Percentiles rank a stretch among this genome's conserved stretches.
Conservation (phyloP, 2,888 invertebrate genomes). For the Acrobeloides nanus region DNA sequence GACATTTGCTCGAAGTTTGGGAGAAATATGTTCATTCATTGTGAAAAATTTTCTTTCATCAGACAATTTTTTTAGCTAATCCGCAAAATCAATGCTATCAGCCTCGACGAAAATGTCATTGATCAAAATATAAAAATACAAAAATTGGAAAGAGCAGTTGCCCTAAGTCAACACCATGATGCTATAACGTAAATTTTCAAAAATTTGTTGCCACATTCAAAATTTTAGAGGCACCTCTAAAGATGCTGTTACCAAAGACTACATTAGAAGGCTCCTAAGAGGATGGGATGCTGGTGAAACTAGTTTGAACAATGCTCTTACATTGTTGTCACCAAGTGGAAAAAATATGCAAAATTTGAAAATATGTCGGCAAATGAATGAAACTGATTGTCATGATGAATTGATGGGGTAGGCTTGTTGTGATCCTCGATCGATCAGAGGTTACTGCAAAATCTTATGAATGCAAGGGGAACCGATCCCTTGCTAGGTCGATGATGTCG, state of each 20-base stretch:
- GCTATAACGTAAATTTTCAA: constrained; percentile 64
- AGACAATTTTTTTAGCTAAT: constrained; percentile 15
- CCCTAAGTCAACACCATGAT: constrained; percentile 81
- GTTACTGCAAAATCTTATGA: too few relatives aligned
- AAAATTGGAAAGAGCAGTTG: constrained; percentile 23
- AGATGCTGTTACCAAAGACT: constrained; percentile 71
- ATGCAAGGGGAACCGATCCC: too few relatives aligned
- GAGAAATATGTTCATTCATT: too few relatives aligned
- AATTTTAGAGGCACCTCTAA: constrained; percentile 55
- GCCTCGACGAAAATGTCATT: not conserved
- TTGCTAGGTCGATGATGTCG: too few relatives aligned
- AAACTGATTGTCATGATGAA: constrained; percentile 40
- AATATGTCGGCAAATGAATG: constrained; percentile 39
- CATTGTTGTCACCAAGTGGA: too few relatives aligned
- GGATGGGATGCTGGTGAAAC: constrained; percentile 60
- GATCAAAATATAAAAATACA: constrained; percentile 10
- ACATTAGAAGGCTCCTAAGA: constrained; percentile 67
- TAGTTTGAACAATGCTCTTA: too few relatives aligned
- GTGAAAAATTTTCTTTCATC: too few relatives aligned
- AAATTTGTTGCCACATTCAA: too few relatives aligned
- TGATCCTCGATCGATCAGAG: too few relatives aligned
- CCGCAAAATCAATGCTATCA: constrained; percentile 9
- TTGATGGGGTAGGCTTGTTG: too few relatives aligned
- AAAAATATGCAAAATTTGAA: too few relatives aligned
- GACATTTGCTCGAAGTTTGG: too few relatives aligned